Base-by-base conservation (phyloP, 2,888 invertebrate species). In the Autographa gamma region DNA sequence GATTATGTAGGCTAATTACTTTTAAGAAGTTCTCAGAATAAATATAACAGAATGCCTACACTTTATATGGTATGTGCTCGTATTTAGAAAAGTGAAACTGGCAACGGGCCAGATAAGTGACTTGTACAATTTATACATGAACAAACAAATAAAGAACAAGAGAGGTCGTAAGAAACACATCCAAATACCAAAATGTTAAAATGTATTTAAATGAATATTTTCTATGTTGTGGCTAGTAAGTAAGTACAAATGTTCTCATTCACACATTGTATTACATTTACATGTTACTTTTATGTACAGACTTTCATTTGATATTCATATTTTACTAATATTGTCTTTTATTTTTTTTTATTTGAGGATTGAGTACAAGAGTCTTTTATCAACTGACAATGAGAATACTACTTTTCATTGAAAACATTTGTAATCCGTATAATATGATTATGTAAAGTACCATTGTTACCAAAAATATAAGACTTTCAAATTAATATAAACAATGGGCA, bases 121-220 rank as follows among this genome's bases (percentile, higher is more conserved):
- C 69, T 63, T 19, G 48, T 34, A 48, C 48, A 48, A 48, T 48
- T n/a, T 16, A 2, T 6, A 13, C 13, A 13, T 13, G 41, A 48
- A 48, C n/a, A n/a, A 48, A 48, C 48, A 48, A 48, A 48, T 14
- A n/a, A n/a, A 48, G 48, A 65, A 69, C 60, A 67, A 60, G 52
- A 63, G 71, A 70, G 66, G 60, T 80, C 69, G 74, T 66, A 68
- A 74, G 69, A 69, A 74, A 72, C 72, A 74, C 74, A 71, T 76
- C 69, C 77, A 76, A 77, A 60, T 65, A 76, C 66, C 66, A 38
- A 56, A 65, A 67, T 73, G 79, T 85, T 81, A 74, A 66, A 73
- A 65, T 79, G 69, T 77, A 75, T 76, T 74, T 71, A 72, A 75
- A 63, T 63, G 70, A 80, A 71, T 74, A 75, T 82, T 82, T 77